A percentile compares a stretch with the other conserved stretches of the same genome.
Evolutionary conservation across 1,140 invertebrate genomes (phyloP).

Genomic region (Nasonia longicornis): DNA sequence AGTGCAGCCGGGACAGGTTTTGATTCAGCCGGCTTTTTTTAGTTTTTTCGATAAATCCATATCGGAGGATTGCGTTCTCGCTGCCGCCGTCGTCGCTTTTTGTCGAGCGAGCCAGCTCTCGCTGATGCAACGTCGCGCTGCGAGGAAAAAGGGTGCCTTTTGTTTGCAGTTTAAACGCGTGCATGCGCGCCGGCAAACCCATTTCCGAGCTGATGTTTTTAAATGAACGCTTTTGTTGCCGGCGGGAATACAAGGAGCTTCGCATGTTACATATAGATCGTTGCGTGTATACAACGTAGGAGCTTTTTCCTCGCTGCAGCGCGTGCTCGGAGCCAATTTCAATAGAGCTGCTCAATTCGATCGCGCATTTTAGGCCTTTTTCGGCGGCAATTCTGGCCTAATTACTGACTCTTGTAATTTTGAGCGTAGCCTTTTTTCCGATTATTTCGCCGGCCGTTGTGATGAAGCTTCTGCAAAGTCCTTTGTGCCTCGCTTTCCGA

Average conservation of each 20-base stretch:
- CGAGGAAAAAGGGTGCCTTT: slow-evolving; percentile 1
- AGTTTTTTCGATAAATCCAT: slow-evolving; percentile 29
- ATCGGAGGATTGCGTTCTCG: slow-evolving; percentile 1
- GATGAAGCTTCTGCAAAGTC: no score
- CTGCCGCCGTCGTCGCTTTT: neutral
- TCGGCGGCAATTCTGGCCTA: neutral
- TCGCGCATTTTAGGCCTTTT: neutral
- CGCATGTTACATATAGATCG: neutral
- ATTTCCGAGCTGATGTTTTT: slow-evolving; percentile 39
- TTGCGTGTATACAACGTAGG: neutral
- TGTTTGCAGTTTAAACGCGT: slow-evolving; percentile 31
- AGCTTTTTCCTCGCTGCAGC: neutral
- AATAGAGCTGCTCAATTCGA: slow-evolving; percentile 1
- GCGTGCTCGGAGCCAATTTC: neutral
- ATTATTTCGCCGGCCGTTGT: no score
- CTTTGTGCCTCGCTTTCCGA: no score
- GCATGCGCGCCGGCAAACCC: neutral
- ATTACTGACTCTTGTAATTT: neutral
- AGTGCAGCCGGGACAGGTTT: neutral
- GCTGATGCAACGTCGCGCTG: neutral
- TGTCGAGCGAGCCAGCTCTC: neutral
- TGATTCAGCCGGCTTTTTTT: slow-evolving; percentile 1
- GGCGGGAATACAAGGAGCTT: slow-evolving; percentile 1
- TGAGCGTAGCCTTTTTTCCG: no score
- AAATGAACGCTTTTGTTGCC: slow-evolving; percentile 34